Evolutionary conservation across 2,797 vertebrate genomes (phyloP), one percentile per base, ranked within the genome.

Genomic region (Bovichtus variegatus): DNA sequence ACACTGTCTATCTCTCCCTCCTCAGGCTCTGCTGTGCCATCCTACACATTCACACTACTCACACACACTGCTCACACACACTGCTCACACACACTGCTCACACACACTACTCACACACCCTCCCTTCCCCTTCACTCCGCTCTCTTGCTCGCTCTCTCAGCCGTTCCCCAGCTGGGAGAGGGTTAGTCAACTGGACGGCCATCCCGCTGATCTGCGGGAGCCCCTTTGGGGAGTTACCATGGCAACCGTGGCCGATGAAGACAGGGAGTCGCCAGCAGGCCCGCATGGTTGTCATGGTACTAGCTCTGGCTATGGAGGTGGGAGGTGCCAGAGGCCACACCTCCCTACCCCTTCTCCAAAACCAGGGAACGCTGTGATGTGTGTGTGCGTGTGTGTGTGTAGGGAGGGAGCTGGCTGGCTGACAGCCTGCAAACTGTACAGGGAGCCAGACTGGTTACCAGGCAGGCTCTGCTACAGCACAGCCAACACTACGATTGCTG

Each of bases 111-210:
- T 60, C 69, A 76, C 81, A 74, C 66, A 70, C 73, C 83, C 81
- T 65, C 75, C 84, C 81, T 76, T 77, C 67, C 82, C 78, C 79
- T 82, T 65, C 85, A 57, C 82, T 84, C 41, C 18, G 13, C 83
- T 82, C 87, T 84, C 86, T 78, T 40, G 61, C 90, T 75, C n/a
- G 40, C 88, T 86, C 84, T 86, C 85, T 91, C 87, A 83, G 84
- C 89, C 91, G 82, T 90, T 93, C 90, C 91, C 93, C 93, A 94
- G 92, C 92, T 92, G 92, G 92, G 90, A 94, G 92, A 92, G 91
- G 88, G 93, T 94, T 95, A 94, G 94, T 94, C 94, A 93, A 94
- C 95, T 95, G 93, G 93, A 95, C 92, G 93, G 92, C 93, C 92
- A 91, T 95, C 94, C 94, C 83, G 92, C 93, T 94, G 93, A 95